phyloP scores from a whole-genome alignment of 2,797 vertebrate species.

The Enteromius anoplus region DNA sequence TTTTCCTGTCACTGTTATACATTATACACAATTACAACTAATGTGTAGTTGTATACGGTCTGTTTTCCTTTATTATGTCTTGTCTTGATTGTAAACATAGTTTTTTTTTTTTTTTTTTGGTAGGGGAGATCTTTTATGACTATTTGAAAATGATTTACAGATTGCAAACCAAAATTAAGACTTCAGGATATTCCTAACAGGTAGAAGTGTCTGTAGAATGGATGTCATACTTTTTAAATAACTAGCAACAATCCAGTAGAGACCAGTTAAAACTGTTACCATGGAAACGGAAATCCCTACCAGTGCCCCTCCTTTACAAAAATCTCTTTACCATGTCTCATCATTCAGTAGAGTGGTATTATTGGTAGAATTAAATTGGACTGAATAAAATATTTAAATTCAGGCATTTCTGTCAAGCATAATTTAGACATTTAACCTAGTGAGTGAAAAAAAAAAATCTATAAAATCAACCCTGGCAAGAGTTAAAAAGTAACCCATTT shows the following conservation, averaged over 20 bases:
- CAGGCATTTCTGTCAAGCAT: not conserved
- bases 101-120: not conserved
- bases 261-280: not conserved
- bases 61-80: not conserved
- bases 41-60: not conserved
- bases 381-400: not conserved
- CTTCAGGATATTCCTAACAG: not conserved
- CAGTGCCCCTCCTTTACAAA: not conserved
- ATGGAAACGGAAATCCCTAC: not conserved
- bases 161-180: too few relatives aligned
- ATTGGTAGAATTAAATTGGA: not conserved
- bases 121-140: too few relatives aligned
- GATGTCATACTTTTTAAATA: not conserved
- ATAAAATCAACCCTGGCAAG: not conserved
- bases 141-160: not conserved
- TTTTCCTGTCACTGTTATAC: not conserved
- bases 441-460: not conserved
- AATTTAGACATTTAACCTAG: not conserved
- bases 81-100: not conserved
- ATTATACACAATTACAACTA: not conserved
- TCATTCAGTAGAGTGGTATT: not conserved
- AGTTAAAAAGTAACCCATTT: not conserved
- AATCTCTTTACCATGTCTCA: not conserved
- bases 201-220: not conserved
- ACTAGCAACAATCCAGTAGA: not conserved